A percentile compares a stretch with the other conserved stretches of the same genome.
phyloP scores from a whole-genome alignment of 2,113 vertebrate species.

The Nycticryphes semicollaris region DNA sequence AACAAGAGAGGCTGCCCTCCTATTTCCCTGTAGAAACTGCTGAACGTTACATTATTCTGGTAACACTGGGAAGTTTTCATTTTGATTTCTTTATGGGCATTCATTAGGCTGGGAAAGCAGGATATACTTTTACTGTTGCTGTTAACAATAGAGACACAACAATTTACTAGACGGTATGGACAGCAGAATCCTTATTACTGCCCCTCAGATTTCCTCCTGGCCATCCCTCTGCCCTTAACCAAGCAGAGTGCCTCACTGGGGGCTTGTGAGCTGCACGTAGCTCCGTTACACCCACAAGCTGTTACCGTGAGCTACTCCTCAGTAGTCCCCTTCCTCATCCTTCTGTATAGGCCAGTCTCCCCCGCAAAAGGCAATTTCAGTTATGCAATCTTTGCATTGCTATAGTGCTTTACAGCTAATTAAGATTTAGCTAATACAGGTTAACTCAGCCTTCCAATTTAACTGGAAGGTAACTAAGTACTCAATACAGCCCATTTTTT shows the following conservation, averaged over 20 bases:
- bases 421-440: neutral
- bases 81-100: neutral
- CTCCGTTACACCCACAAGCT: neutral
- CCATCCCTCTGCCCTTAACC: neutral
- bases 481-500: neutral
- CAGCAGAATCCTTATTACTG: neutral
- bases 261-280: fast-evolving
- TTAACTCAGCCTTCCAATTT: neutral
- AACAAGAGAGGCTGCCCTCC: neutral
- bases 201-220: neutral
- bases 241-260: neutral
- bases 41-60: neutral
- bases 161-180: neutral
- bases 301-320: neutral
- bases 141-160: neutral
- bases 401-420: neutral
- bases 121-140: neutral
- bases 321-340: neutral
- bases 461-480: neutral
- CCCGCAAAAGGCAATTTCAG: neutral
- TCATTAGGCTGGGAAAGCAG: neutral
- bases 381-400: neutral
- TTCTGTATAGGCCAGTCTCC: neutral
- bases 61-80: neutral
- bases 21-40: neutral